These are phyloP conservation scores for Dendrocincla tyrannina DNA, from an alignment of 2,797 vertebrate genomes.

Conservation along the genomic window DNA sequence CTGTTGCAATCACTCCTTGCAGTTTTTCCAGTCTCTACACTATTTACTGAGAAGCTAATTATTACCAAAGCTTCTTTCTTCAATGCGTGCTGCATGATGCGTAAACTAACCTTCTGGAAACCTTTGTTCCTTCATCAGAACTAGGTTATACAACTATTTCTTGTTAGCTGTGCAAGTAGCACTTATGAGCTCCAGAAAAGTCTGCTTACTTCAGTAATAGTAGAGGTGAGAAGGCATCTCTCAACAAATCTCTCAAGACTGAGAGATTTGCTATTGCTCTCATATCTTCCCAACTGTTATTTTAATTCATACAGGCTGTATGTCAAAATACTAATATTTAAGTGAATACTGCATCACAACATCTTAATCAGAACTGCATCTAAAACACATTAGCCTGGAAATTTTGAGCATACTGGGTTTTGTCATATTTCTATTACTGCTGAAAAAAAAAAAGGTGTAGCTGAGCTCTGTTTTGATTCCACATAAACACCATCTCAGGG, in stretches of 20 bases:
- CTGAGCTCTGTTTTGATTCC: neutral
- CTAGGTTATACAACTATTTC: neutral
- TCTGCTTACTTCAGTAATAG: neutral
- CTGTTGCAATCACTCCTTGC: neutral
- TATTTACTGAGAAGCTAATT: conserved; percentile 7
- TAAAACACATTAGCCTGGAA: neutral
- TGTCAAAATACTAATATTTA: neutral
- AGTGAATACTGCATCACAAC: neutral
- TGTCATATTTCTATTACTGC: neutral
- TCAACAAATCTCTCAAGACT: neutral
- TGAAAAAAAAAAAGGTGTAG: neutral
- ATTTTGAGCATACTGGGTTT: neutral
- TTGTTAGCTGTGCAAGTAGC: neutral
- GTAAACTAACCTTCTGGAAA: conserved; percentile 12
- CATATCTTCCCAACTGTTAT: neutral
- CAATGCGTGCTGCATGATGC: neutral
- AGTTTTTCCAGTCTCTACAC: neutral
- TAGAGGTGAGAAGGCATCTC: neutral
- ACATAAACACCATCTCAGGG: neutral
- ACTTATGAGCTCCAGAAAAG: neutral
- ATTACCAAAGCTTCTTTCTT: conserved; percentile 19
- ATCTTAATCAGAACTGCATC: neutral
- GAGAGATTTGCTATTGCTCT: neutral
- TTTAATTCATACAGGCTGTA: neutral
- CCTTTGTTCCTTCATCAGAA: neutral